phyloP scores from a whole-genome alignment of 2,113 vertebrate species.

The Solea senegalensis region DNA sequence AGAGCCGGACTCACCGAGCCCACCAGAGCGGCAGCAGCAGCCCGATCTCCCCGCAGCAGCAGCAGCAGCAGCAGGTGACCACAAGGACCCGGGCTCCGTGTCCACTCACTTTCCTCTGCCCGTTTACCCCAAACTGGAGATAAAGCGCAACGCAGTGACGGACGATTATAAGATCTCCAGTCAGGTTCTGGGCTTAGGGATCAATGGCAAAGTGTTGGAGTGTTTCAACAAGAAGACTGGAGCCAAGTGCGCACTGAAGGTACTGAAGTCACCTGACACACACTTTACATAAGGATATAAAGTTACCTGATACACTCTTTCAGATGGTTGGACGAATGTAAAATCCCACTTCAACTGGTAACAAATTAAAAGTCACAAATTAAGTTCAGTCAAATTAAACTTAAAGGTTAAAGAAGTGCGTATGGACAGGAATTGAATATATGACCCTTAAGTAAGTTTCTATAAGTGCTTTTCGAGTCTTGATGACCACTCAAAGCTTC shows the following conservation, averaged over 20 bases:
- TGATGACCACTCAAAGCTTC: no score
- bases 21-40: not conserved
- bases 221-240: conserved; percentile 91
- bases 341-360: no score
- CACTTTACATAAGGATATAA: no score
- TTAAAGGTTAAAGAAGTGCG: no score
- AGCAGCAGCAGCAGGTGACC: not conserved
- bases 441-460: no score
- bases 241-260: conserved; percentile 97
- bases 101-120: conserved; percentile 72
- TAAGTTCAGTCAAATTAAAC: no score
- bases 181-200: conserved; percentile 94
- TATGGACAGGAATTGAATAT: no score
- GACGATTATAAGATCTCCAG: conserved; percentile 96
- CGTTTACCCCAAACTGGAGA: conserved; percentile 83
- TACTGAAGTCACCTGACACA: conserved; percentile 27
- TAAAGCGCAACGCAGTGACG: conserved; percentile 94
- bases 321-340: no score
- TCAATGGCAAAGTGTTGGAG: conserved; percentile 96
- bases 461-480: no score
- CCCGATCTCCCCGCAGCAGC: not conserved
- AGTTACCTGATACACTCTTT: no score
- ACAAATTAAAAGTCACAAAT: no score
- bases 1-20: conserved; percentile 34
- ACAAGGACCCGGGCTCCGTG: conserved; percentile 26